Conservation (phyloP, 1,140 invertebrate genomes). For the Drosophila sproati region DNA sequence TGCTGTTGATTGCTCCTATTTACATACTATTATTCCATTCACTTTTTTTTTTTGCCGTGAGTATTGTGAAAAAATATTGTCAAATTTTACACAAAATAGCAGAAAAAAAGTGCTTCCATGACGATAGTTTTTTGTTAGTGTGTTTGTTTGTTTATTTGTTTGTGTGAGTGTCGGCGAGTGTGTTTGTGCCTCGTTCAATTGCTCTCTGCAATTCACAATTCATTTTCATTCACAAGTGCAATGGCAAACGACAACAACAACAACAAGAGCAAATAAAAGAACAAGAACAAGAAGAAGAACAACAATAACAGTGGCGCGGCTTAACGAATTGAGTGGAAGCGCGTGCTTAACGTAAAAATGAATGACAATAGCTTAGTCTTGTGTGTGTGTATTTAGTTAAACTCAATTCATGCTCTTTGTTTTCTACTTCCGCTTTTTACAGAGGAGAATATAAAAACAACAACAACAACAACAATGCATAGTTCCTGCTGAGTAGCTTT, state of each 20-base stretch:
- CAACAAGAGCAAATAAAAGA: slow-evolving; percentile 25
- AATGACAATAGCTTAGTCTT: slow-evolving; percentile 49
- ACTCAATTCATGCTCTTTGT: slow-evolving; percentile 73
- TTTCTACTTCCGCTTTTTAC: slow-evolving; percentile 62
- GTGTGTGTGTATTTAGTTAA: slow-evolving; percentile 38
- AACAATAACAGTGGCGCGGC: slow-evolving; percentile 57
- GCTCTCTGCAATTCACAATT: slow-evolving; percentile 57
- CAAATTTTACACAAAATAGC: not conserved
- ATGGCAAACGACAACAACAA: slow-evolving; percentile 41
- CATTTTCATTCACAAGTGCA: slow-evolving; percentile 77
- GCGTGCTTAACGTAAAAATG: slow-evolving; percentile 80
- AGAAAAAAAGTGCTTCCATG: slow-evolving; percentile 10
- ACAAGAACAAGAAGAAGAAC: slow-evolving; percentile 43
- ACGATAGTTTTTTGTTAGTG: slow-evolving; percentile 18
- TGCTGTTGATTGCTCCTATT: slow-evolving; percentile 42
- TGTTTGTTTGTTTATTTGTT: slow-evolving; percentile 12
- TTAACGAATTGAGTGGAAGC: slow-evolving; percentile 76
- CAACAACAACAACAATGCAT: slow-evolving; percentile 69
- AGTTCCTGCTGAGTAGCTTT: slow-evolving; percentile 81
- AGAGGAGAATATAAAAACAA: slow-evolving; percentile 50
- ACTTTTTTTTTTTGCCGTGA: slow-evolving; percentile 5
- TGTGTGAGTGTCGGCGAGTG: slow-evolving; percentile 8
- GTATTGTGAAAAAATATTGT: slow-evolving; percentile 7
- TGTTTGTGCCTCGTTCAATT: slow-evolving; percentile 22
- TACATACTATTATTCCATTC: not conserved